These are phyloP conservation scores for Anguilla anguilla DNA, from an alignment of 2,797 vertebrate species.

Conservation along the genomic window DNA sequence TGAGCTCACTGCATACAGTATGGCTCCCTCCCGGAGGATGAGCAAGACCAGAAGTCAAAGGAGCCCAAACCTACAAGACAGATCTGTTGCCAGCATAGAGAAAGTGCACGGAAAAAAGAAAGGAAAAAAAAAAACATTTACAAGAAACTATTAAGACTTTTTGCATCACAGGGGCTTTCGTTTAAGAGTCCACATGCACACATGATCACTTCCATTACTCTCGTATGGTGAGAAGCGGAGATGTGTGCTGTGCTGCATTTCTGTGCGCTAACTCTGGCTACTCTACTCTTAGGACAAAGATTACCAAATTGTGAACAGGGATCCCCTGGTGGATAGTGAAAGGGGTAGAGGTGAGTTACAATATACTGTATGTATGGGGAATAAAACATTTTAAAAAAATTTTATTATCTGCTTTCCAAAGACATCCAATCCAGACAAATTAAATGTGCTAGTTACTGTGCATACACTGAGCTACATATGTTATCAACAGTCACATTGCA, in stretches of 20 bases:
- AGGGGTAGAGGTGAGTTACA: no score
- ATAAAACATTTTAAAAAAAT: no score
- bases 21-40: background rate
- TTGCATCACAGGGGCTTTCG: background rate
- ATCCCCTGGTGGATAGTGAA: no score
- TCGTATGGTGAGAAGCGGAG: background rate
- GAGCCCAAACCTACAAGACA: background rate
- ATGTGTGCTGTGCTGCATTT: background rate
- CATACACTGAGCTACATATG: no score
- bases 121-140: no score
- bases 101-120: background rate
- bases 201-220: background rate
- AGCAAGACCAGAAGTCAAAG: background rate
- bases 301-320: background rate
- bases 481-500: no score
- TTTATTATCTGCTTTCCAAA: no score
- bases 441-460: no score
- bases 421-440: no score
- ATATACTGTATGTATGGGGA: no score
- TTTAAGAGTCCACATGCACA: background rate
- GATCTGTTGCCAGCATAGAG: background rate
- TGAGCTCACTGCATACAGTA: background rate
- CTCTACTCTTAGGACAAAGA: background rate
- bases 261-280: background rate
- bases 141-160: background rate